Conservation (phyloP, 2,888 invertebrate species). For the Sarcophaga subvicina region DNA sequence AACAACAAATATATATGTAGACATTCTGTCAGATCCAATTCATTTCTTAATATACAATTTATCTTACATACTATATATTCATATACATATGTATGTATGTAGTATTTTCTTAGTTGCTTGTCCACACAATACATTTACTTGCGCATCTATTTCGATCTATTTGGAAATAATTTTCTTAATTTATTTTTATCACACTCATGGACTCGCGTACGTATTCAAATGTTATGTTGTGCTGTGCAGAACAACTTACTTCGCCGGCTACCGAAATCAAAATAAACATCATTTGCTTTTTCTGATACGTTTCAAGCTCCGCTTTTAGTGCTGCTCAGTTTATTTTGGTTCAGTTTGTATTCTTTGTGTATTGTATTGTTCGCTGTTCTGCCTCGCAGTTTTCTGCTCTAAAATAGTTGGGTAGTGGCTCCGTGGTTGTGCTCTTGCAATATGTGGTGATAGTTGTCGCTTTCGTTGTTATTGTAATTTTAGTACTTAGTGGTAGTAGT, state of each 20-base stretch:
- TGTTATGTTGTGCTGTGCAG: background rate
- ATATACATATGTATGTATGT: background rate
- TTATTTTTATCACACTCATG: slow-evolving; percentile 40
- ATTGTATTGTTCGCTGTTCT: slow-evolving; percentile 34
- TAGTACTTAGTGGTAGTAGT: slow-evolving; percentile 1
- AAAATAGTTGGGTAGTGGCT: slow-evolving; percentile 19
- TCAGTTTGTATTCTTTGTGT: slow-evolving; percentile 35
- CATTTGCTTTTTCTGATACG: slow-evolving; percentile 45
- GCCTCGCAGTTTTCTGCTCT: slow-evolving; percentile 17
- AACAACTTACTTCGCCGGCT: slow-evolving; percentile 58
- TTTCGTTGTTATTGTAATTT: background rate
- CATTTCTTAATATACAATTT: slow-evolving; percentile 36
- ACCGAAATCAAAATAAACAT: slow-evolving; percentile 67
- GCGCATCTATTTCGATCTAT: slow-evolving; percentile 23
- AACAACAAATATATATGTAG: background rate
- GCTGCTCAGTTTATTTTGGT: slow-evolving; percentile 41
- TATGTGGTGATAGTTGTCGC: slow-evolving; percentile 17
- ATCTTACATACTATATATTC: slow-evolving; percentile 19
- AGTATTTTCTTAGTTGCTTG: slow-evolving; percentile 40
- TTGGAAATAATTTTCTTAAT: background rate
- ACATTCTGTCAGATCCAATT: slow-evolving; percentile 50
- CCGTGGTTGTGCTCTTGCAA: slow-evolving; percentile 32
- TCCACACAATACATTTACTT: slow-evolving; percentile 24
- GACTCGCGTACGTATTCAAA: slow-evolving; percentile 14
- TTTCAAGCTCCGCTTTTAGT: slow-evolving; percentile 64